A percentile compares a stretch with the other conserved stretches of the same genome.
Conservation (phyloP, 2,113 vertebrate species). For the Trogon surrucura region DNA sequence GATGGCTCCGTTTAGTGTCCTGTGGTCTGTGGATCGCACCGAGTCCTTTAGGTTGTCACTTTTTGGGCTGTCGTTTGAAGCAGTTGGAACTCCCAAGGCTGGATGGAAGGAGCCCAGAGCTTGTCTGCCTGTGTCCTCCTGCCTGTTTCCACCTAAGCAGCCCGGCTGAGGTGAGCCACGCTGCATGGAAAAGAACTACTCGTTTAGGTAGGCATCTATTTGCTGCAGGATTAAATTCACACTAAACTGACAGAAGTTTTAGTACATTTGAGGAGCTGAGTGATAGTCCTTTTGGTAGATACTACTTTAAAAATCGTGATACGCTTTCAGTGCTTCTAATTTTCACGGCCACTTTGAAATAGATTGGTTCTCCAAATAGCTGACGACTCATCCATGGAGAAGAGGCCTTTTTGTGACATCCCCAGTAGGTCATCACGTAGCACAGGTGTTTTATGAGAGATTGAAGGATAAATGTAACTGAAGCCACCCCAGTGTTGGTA, state of each 20-base stretch:
- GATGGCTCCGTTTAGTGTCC: neutral
- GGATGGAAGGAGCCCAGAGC: neutral
- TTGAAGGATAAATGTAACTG: neutral
- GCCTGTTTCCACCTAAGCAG: fast-evolving
- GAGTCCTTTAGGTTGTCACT: neutral
- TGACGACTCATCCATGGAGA: neutral
- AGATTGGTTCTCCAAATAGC: neutral
- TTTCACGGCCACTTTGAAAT: neutral
- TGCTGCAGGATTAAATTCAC: neutral
- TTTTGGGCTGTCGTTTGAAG: neutral
- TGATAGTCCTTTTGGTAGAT: neutral
- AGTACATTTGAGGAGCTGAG: neutral
- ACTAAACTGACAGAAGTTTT: neutral
- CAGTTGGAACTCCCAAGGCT: neutral
- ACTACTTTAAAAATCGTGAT: neutral
- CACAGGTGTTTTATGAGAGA: neutral
- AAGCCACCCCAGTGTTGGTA: neutral
- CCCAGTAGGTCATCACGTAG: neutral
- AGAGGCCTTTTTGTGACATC: neutral
- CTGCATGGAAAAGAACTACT: neutral
- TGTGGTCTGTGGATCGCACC: neutral
- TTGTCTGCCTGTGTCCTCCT: neutral
- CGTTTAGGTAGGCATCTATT: fast-evolving
- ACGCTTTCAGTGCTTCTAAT: neutral
- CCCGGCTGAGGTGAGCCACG: neutral